Conservation (phyloP, 2,888 invertebrate genomes). For the Leptinotarsa peninsularis region DNA sequence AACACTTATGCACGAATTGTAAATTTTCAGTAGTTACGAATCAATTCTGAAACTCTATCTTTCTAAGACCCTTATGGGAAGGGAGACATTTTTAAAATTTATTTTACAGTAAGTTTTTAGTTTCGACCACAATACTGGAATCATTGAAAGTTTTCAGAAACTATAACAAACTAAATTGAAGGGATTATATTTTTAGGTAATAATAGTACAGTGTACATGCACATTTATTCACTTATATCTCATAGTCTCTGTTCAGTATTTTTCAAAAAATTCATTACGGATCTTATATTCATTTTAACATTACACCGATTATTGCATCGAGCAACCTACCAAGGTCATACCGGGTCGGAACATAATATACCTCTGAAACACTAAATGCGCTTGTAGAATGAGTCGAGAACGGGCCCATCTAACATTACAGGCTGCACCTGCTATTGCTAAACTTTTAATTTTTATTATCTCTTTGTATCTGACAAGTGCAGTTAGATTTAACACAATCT, state of each 20-base stretch:
- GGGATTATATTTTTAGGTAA: no score
- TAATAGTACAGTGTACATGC: no score
- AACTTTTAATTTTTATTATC: conserved; percentile 42
- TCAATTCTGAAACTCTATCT: no score
- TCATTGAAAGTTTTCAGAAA: no score
- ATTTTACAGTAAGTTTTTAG: no score
- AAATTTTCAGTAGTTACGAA: no score
- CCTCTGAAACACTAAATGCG: conserved; percentile 15
- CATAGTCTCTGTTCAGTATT: not conserved
- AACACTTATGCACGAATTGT: no score
- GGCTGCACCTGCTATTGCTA: conserved; percentile 47
- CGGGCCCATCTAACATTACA: conserved; percentile 22
- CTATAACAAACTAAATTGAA: no score
- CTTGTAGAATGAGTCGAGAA: conserved; percentile 18
- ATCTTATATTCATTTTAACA: conserved; percentile 13
- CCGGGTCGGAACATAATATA: conserved; percentile 13
- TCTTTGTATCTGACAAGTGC: conserved; percentile 30
- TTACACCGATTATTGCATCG: conserved; percentile 13
- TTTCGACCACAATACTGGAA: no score
- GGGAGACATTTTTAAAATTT: no score
- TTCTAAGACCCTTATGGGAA: no score
- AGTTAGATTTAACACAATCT: conserved; percentile 23
- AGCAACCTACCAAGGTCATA: not conserved
- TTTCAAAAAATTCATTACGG: not conserved
- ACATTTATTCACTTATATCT: no score